Evolutionary conservation across 2,797 vertebrate species (phyloP).

Genomic region (Picus viridis): DNA sequence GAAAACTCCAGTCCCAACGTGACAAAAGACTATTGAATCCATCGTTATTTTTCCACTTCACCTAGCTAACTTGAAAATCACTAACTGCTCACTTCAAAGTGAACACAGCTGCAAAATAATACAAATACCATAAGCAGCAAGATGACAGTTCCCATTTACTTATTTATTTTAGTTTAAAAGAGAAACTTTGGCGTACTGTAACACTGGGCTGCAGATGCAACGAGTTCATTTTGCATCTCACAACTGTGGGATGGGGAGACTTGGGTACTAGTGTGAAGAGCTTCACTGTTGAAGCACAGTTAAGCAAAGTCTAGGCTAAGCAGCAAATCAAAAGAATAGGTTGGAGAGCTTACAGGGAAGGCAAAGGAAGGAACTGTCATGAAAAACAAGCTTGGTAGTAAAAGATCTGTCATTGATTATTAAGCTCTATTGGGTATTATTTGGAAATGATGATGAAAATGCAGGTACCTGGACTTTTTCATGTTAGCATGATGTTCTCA

Average conservation of each 20-base stretch:
- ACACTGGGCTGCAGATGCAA: conserved; percentile 62
- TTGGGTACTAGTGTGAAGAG: background rate
- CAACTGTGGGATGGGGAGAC: background rate
- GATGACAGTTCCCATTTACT: conserved; percentile 6
- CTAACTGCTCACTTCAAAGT: conserved; percentile 62
- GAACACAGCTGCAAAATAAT: conserved; percentile 78
- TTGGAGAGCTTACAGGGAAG: background rate
- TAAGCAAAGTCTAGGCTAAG: conserved; percentile 10
- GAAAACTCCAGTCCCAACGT: conserved; percentile 26
- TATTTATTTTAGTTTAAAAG: background rate
- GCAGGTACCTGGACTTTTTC: conserved; percentile 16
- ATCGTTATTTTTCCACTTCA: conserved; percentile 82
- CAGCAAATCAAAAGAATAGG: background rate
- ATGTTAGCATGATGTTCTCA: background rate
- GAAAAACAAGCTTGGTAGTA: background rate
- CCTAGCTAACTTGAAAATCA: conserved; percentile 75
- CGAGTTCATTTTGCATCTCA: conserved; percentile 50
- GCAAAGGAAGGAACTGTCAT: background rate
- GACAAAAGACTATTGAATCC: conserved; percentile 61
- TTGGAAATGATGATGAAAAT: background rate
- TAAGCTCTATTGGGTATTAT: conserved; percentile 12
- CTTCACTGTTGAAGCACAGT: background rate
- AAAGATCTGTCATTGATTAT: conserved; percentile 40
- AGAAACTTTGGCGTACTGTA: conserved; percentile 1
- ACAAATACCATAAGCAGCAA: conserved; percentile 49